Percentiles rank a stretch among this genome's conserved stretches.
These are phyloP conservation scores for Callithrix jacchus DNA, from an alignment of 2,113 vertebrate genomes.

Conservation along the genomic window DNA sequence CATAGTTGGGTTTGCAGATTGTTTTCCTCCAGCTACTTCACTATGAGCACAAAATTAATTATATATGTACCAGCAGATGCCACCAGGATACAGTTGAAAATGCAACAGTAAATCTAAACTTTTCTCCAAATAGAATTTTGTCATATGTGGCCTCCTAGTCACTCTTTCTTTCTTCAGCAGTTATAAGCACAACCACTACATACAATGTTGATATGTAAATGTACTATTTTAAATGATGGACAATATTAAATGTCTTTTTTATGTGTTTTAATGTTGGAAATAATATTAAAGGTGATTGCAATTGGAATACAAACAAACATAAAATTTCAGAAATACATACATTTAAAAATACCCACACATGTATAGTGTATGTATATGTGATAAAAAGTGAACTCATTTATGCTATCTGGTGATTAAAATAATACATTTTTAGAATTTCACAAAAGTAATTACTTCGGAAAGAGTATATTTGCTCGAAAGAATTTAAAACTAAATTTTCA, in stretches of 20 bases:
- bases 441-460: not conserved
- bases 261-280: not conserved
- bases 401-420: not conserved
- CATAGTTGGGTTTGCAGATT: constrained; percentile 58
- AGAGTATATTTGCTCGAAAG: not conserved
- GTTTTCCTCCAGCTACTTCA: constrained; percentile 39
- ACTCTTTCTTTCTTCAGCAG: not conserved
- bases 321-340: not conserved
- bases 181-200: not conserved
- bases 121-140: not conserved
- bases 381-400: not conserved
- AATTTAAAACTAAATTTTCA: not conserved
- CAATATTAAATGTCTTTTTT: not conserved
- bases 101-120: constrained; percentile 59
- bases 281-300: not conserved
- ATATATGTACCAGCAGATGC: constrained; percentile 35
- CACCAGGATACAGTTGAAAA: constrained; percentile 5
- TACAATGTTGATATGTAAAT: not conserved
- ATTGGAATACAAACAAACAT: not conserved
- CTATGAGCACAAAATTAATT: constrained; percentile 70
- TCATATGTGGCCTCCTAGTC: not conserved
- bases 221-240: not conserved
- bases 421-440: not conserved
- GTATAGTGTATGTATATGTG: not conserved
- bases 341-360: not conserved